phyloP scores from a whole-genome alignment of 2,888 invertebrate species.

The Torymus tubicola region DNA sequence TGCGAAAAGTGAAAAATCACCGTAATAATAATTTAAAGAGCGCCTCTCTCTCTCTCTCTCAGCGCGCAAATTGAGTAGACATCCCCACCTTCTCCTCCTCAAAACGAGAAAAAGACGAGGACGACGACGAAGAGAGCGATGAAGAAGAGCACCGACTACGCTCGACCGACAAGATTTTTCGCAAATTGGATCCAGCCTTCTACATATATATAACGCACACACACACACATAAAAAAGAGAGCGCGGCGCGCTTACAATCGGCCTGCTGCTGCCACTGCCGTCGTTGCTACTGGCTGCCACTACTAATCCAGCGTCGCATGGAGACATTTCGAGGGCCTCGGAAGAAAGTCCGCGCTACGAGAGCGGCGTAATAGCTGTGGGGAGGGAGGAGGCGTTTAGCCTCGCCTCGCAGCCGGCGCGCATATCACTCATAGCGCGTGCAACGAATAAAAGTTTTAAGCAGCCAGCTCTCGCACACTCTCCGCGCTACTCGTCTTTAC shows the following conservation, averaged over 20 bases:
- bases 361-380: background rate
- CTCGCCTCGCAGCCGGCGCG: background rate
- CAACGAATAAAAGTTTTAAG: constrained; percentile 28
- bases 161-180: background rate
- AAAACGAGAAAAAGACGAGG: no score
- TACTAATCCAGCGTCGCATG: constrained; percentile 22
- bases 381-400: background rate
- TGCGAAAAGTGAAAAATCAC: no score
- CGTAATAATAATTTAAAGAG: no score
- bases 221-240: background rate
- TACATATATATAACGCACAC: background rate
- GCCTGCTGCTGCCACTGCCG: background rate
- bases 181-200: constrained; percentile 11
- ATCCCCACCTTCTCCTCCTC: no score
- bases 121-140: no score
- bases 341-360: constrained; percentile 2
- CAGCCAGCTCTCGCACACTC: constrained; percentile 1
- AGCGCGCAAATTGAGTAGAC: no score
- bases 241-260: constrained; percentile 6
- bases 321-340: constrained; percentile 35
- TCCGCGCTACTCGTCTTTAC: constrained; percentile 30
- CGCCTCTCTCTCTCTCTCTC: no score
- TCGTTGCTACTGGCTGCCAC: constrained; percentile 4
- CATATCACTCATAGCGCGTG: constrained; percentile 9
- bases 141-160: no score